Evolutionary conservation across 2,888 invertebrate species (phyloP), one percentile per base, ranked within the genome.

Genomic region (Brassicogethes aeneus): DNA sequence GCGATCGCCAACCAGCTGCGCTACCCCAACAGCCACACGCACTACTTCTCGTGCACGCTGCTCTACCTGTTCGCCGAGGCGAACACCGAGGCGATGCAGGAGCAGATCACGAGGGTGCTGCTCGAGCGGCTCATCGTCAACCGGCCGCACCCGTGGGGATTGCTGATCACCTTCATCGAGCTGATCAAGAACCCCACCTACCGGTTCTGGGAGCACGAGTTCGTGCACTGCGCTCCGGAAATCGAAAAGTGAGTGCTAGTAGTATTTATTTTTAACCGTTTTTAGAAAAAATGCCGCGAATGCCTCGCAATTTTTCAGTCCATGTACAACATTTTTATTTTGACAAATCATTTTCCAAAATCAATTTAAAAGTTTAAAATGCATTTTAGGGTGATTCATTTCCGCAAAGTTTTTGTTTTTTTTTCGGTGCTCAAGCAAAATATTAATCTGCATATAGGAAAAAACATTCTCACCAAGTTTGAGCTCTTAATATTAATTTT

Each of bases 11-110:
- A 99, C 71, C 99, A 99, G 65, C 73, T 99, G 58, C 82, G 99
- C 15, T 99, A 97, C 70, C 99, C 99, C 8, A 99, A 99, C 71
- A 96, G 94, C 62, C 99, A 99, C 71, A 99, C 99, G 14, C 97
- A 99, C 72, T 99, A 99, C 73, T 99, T 99, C 75, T 96, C 96
- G 61, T 96, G 97, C 67, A 91, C 94, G 29, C 77, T 99, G 38
- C 75, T 99, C 48, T 96, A 97, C 68, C 74, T 99, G 55, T 99
- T 99, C 70, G 91, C 91, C 35, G 96, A 97, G 68, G 95, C 96
- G 3, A 95, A 96, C 63, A 86, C 91, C 0, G 94, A 96, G 69
- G 92, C 93, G 3, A 93, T 99, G 45, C 97, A 99, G 66, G 99
- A 99, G 68, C 97, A 97, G 68, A 96, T 97, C 39, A 96, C 95